A percentile compares a stretch with the other conserved stretches of the same genome.
Conservation (phyloP, 2,113 vertebrate genomes). For the Corydoras sp. region DNA sequence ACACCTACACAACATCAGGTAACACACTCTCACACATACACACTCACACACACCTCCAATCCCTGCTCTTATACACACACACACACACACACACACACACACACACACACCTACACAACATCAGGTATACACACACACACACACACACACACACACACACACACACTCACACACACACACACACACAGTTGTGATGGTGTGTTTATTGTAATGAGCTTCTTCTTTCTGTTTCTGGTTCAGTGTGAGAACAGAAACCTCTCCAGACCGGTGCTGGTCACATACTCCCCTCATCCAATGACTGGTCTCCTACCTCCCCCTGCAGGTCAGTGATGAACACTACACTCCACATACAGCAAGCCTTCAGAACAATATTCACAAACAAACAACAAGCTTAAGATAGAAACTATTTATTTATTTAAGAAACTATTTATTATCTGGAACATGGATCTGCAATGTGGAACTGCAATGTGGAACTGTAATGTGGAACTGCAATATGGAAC, state of each 20-base stretch:
- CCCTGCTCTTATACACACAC: no score
- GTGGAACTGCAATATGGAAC: no score
- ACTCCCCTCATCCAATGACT: slow-evolving; percentile 35
- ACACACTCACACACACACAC: background rate
- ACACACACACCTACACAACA: no score
- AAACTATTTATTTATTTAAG: no score
- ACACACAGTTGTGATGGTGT: no score
- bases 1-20: background rate
- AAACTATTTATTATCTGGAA: no score
- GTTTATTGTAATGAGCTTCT: background rate
- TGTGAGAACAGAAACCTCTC: slow-evolving; percentile 67
- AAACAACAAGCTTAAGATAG: background rate
- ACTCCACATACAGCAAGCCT: background rate
- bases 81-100: no score
- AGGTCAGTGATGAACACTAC: slow-evolving; percentile 37
- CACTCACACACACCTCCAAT: background rate
- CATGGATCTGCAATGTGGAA: no score
- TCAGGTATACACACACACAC: background rate
- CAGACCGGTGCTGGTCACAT: slow-evolving; percentile 70
- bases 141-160: no score
- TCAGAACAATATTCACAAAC: background rate
- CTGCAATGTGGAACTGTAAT: no score
- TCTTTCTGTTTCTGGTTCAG: slow-evolving; percentile 43
- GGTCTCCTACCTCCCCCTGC: slow-evolving; percentile 41
- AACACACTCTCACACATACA: background rate